A percentile compares a stretch with the other conserved stretches of the same genome.
These are phyloP conservation scores for Hydrocynus forskahlii DNA, from an alignment of 2,797 vertebrate genomes.

Conservation along the genomic window DNA sequence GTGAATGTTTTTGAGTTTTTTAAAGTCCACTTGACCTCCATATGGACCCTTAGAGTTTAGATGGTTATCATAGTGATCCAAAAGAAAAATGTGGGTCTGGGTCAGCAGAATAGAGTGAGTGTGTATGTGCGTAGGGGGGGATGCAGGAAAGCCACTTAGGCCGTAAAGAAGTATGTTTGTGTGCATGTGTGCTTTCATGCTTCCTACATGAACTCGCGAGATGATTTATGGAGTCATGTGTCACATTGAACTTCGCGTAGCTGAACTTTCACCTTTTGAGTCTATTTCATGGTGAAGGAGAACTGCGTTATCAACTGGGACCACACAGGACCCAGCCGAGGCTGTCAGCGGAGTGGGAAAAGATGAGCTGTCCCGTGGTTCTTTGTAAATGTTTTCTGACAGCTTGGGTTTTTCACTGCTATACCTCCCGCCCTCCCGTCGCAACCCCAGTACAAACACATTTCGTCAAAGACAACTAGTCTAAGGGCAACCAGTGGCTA, in stretches of 20 bases:
- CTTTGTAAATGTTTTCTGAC: constrained; percentile 22
- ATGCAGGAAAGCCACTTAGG: background rate
- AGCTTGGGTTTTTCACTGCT: background rate
- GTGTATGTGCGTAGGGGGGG: no score
- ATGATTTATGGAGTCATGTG: constrained; percentile 9
- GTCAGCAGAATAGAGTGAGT: no score
- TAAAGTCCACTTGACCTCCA: no score
- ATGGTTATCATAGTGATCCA: no score
- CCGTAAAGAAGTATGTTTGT: background rate
- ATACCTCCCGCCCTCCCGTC: background rate
- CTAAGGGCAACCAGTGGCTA: background rate
- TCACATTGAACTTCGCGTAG: background rate
- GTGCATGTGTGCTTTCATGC: background rate
- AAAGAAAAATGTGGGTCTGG: no score
- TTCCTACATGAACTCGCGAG: background rate
- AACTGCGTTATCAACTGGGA: background rate
- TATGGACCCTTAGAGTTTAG: background rate
- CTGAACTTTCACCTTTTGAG: background rate
- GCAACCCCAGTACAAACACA: constrained; percentile 4
- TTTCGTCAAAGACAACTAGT: constrained; percentile 15
- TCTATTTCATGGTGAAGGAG: background rate
- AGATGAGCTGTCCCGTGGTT: constrained; percentile 21
- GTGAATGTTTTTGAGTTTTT: no score
- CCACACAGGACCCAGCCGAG: constrained; percentile 7
- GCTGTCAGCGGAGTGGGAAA: constrained; percentile 10